Percentiles rank a stretch among this genome's conserved stretches.
phyloP scores from a whole-genome alignment of 30 jellyfish, hydroid and myxozoan species.

The Rhopilema esculentum region DNA sequence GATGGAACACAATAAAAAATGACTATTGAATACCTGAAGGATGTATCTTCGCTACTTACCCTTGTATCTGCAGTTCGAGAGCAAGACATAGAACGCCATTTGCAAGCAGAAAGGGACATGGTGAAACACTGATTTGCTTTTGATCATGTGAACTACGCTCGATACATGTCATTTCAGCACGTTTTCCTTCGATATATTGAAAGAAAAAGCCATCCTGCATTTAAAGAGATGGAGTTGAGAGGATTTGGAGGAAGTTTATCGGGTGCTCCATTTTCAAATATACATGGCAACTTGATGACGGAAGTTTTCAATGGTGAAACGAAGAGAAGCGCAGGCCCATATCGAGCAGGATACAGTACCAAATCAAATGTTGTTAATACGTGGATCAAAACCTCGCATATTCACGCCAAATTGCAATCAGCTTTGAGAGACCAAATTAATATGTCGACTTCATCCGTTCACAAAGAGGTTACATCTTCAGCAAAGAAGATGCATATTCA shows the following conservation, averaged over 20 bases:
- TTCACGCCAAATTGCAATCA: too few species aligned
- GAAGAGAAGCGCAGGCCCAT: conserved; percentile 40
- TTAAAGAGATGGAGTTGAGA: conserved; percentile 12
- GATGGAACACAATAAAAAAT: conserved; percentile 31
- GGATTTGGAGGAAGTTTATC: conserved; percentile 67
- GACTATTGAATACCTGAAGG: conserved; percentile 51
- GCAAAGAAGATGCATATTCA: conserved; percentile 6
- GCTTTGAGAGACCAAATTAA: too few species aligned
- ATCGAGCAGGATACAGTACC: too few species aligned
- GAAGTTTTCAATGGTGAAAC: conserved; percentile 69
- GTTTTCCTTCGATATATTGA: conserved; percentile 34
- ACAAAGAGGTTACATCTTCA: conserved; percentile 48
- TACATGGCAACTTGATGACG: conserved; percentile 58
- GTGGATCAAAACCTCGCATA: conserved; percentile 44
- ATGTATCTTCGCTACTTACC: conserved; percentile 52
- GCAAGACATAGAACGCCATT: conserved; percentile 13
- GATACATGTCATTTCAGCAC: too few species aligned
- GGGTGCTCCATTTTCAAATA: too few species aligned
- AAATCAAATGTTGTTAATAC: neutral
- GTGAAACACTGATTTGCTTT: conserved; percentile 45
- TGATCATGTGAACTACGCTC: conserved; percentile 49
- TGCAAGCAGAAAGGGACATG: conserved; percentile 56
- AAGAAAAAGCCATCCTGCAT: conserved; percentile 17
- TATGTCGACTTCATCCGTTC: too few species aligned
- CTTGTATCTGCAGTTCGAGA: conserved; percentile 60